These are phyloP conservation scores for Cyphomyrus discorhynchus DNA, from an alignment of 2,113 vertebrate genomes.

Conservation along the genomic window DNA sequence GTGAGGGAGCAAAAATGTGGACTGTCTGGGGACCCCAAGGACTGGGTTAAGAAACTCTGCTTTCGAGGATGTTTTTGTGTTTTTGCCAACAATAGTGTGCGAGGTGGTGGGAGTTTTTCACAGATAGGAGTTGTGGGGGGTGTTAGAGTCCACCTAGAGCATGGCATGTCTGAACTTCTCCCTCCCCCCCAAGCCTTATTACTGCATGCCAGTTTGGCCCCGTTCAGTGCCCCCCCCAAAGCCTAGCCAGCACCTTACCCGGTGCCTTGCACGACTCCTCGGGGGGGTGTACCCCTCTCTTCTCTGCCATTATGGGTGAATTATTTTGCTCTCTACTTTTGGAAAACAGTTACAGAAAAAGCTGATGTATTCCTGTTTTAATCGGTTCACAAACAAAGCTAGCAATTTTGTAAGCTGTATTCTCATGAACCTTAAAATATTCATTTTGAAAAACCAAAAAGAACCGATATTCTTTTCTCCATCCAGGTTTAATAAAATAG, in stretches of 20 bases:
- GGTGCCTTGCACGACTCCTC: constrained; percentile 26
- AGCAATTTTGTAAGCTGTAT: constrained; percentile 50
- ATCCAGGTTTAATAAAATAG: constrained; percentile 51
- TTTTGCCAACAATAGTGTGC: background rate
- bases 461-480: constrained; percentile 65
- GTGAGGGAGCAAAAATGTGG: background rate
- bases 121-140: constrained; percentile 43
- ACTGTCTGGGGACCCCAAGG: background rate
- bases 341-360: background rate
- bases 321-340: constrained; percentile 1
- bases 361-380: constrained; percentile 49
- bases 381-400: constrained; percentile 50
- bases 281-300: background rate
- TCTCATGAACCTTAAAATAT: constrained; percentile 50
- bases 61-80: background rate
- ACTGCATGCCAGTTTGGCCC: constrained; percentile 49
- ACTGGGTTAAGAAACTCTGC: background rate
- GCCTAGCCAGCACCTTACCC: constrained; percentile 47
- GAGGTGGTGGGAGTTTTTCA: constrained; percentile 58
- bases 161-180: constrained; percentile 67
- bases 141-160: constrained; percentile 61
- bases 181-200: constrained; percentile 43
- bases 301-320: constrained; percentile 21
- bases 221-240: constrained; percentile 4
- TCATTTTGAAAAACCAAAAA: constrained; percentile 13